Conservation (phyloP, 2,113 vertebrate species). For the Columba livia region DNA sequence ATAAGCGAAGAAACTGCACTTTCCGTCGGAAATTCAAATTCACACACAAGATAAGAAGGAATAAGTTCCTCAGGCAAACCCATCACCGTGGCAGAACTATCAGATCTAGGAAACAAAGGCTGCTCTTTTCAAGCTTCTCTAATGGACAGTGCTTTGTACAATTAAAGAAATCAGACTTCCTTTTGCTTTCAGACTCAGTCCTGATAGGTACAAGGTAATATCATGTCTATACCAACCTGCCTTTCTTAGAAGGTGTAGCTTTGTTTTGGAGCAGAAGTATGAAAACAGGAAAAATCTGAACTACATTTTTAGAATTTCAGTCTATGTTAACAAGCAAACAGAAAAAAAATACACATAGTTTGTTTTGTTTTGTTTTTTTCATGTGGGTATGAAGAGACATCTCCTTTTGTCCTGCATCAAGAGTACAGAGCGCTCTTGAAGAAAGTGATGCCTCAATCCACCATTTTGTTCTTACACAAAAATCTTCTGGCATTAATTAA, state of each 20-base stretch:
- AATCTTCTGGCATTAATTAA: not conserved
- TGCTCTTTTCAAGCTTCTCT: not conserved
- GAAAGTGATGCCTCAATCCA: not conserved
- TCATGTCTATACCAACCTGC: not conserved
- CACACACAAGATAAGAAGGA: not conserved
- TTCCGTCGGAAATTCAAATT: not conserved
- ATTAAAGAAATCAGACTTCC: not conserved
- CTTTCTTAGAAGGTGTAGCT: not conserved
- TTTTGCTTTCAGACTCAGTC: not conserved
- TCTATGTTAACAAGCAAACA: not conserved
- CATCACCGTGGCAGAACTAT: not conserved
- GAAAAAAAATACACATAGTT: not conserved
- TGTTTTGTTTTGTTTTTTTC: too few species aligned
- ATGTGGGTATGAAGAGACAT: not conserved
- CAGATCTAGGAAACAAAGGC: constrained; percentile 13
- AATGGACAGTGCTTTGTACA: not conserved
- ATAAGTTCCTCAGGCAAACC: not conserved
- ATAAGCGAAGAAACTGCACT: not conserved
- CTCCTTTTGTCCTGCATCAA: not conserved
- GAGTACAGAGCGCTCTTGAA: not conserved
- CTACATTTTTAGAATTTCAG: not conserved
- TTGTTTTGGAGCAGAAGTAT: not conserved
- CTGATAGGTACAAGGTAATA: not conserved
- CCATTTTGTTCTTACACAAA: not conserved
- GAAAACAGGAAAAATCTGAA: not conserved